Evolutionary conservation across 2,113 vertebrate species (phyloP), one percentile per base, ranked within the genome.

Genomic region (Pachypanchax playfairii): DNA sequence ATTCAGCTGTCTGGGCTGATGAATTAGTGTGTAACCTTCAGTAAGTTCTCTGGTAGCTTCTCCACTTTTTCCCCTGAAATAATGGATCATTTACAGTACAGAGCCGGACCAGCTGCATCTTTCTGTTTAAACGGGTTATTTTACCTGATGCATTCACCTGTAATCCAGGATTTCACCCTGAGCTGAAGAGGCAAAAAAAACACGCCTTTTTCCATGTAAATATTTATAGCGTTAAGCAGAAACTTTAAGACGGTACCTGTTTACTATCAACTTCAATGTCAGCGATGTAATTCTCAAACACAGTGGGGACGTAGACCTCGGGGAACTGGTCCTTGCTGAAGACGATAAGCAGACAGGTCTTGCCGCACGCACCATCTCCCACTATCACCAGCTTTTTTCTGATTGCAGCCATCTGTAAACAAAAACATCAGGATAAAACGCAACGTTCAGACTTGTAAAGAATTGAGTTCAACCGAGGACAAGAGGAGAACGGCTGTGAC

Each of bases 251-350:
- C 33, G 36, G 65, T 60, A 98, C 97, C 96, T 99, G 97, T 88
- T 98, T 99, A 50, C 95, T 86, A 0, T 98, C 97, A 11, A 99
- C 97, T 88, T 99, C 97, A 11, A 99, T 98, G 89, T 98, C 97
- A 0, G 96, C 96, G 0, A 98, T 98, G 90, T 98, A 99, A 93
- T 99, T 98, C 88, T 98, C 97, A 1, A 99, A 99, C 61, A 98
- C 97, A 0, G 97, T 99, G 11, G 97, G 97, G 35, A 99, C 96
- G 0, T 99, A 99, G 66, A 98, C 97, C 60, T 98, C 97, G 0
- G 96, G 97, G 85, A 99, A 99, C 90, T 97, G 96, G 72, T 99
- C 97, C 69, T 98, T 98, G 80, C 97, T 99, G 92, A 99, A 99
- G 51, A 99, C 96, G 0, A 98, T 98, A 58, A 99, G 93, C 54